phyloP scores from a whole-genome alignment of 2,797 vertebrate genomes.

The Podarcis siculus region DNA sequence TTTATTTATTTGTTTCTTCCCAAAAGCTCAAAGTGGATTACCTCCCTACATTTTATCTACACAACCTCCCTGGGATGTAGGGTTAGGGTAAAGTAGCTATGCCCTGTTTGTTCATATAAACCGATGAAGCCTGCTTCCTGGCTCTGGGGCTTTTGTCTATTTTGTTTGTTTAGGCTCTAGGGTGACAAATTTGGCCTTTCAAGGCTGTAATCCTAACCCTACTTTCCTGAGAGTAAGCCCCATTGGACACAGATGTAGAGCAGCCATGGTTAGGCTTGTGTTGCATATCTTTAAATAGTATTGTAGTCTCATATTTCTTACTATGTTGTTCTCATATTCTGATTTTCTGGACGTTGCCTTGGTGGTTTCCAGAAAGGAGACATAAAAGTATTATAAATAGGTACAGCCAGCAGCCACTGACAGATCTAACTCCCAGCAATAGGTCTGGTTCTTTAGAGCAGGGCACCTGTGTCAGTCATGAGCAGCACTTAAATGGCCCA shows the following conservation, averaged over 20 bases:
- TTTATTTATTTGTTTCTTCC: slow-evolving; percentile 1
- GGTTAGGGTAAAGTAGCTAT: background rate
- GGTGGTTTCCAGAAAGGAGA: too few species aligned
- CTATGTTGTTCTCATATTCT: too few species aligned
- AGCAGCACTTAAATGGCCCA: background rate
- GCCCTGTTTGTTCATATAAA: background rate
- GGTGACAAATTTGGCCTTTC: too few species aligned
- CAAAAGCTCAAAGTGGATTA: background rate
- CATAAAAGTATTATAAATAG: background rate
- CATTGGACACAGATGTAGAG: too few species aligned
- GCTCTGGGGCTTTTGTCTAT: background rate
- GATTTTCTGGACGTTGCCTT: too few species aligned
- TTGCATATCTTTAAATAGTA: too few species aligned
- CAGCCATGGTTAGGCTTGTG: too few species aligned
- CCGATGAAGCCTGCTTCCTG: background rate
- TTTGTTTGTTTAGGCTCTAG: background rate
- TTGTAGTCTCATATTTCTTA: too few species aligned
- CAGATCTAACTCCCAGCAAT: background rate
- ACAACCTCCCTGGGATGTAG: background rate
- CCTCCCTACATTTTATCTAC: background rate
- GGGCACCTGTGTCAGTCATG: background rate
- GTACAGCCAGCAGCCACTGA: background rate
- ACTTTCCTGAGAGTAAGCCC: too few species aligned
- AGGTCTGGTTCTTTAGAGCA: background rate
- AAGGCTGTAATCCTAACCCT: too few species aligned